Evolutionary conservation across 1,140 invertebrate species (phyloP).

Genomic region (Hyles vespertilio): DNA sequence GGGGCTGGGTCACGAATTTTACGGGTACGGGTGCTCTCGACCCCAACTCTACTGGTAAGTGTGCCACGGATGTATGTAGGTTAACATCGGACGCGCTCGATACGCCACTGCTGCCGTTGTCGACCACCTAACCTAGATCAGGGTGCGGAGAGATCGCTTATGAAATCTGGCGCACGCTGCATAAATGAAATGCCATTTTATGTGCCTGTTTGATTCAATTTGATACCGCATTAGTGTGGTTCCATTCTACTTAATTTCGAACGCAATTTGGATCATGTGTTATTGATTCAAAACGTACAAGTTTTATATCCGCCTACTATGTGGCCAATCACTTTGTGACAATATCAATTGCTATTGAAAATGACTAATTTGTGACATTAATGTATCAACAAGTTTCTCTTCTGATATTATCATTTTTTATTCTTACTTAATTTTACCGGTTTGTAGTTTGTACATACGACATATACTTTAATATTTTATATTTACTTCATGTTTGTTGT

Average conservation of each 20-base stretch:
- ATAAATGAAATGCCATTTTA: slow-evolving; percentile 59
- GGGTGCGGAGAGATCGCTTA: slow-evolving; percentile 72
- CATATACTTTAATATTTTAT: too few species aligned
- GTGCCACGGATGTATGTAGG: slow-evolving; percentile 67
- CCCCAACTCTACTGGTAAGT: slow-evolving; percentile 53
- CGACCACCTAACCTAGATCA: slow-evolving; percentile 75
- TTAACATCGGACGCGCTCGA: slow-evolving; percentile 73
- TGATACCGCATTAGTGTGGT: slow-evolving; percentile 9
- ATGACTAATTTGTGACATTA: too few species aligned
- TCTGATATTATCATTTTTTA: too few species aligned
- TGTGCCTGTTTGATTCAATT: slow-evolving; percentile 25
- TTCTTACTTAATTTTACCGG: too few species aligned
- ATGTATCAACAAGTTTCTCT: too few species aligned
- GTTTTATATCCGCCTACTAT: too few species aligned
- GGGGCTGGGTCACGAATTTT: slow-evolving; percentile 61
- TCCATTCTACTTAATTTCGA: slow-evolving; percentile 1
- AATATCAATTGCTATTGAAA: too few species aligned
- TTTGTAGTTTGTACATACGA: too few species aligned
- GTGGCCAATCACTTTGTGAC: too few species aligned
- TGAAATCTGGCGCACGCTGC: slow-evolving; percentile 71
- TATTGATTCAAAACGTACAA: too few species aligned
- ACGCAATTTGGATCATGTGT: background rate
- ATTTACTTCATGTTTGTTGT: too few species aligned
- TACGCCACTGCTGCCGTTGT: slow-evolving; percentile 62
- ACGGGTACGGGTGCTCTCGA: slow-evolving; percentile 62